A percentile compares a stretch with the other conserved stretches of the same genome.
phyloP scores from a whole-genome alignment of 2,797 vertebrate species.

The Gila robusta region DNA sequence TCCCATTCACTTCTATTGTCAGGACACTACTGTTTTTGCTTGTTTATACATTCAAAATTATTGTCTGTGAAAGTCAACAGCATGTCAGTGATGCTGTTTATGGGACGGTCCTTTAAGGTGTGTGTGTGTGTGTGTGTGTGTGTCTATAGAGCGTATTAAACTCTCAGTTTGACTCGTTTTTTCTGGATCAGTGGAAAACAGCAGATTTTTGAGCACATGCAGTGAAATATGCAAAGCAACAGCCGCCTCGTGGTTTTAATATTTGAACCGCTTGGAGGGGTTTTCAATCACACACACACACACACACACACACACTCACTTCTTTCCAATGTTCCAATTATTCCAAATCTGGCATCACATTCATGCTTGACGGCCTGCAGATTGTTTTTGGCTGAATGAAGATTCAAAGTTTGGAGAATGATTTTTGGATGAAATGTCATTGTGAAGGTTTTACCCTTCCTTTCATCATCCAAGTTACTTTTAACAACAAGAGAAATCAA shows the following conservation, averaged over 20 bases:
- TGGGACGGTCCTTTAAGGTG: neutral
- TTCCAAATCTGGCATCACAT: constrained; percentile 42
- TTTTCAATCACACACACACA: constrained; percentile 32
- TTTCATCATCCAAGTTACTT: constrained; percentile 8
- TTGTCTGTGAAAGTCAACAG: neutral
- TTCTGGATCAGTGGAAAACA: constrained; percentile 50
- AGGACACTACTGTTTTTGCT: neutral
- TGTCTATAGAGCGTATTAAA: neutral
- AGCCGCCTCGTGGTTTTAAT: constrained; percentile 43
- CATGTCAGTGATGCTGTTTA: constrained; percentile 3
- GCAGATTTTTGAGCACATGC: constrained; percentile 40
- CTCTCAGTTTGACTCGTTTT: constrained; percentile 24
- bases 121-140: constrained; percentile 10
- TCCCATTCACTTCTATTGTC: neutral
- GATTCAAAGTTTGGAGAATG: constrained; percentile 9
- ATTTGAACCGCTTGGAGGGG: constrained; percentile 42
- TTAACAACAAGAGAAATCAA: constrained; percentile 24
- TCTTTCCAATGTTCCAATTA: constrained; percentile 41
- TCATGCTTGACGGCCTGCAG: neutral
- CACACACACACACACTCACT: neutral
- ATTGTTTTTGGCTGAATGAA: constrained; percentile 33
- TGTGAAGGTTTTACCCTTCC: neutral
- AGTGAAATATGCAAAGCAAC: constrained; percentile 52
- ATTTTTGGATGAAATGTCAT: constrained; percentile 15
- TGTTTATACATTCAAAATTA: neutral